These are phyloP conservation scores for Odontocolon sp. DNA, from an alignment of 2,888 invertebrate genomes.

Conservation along the genomic window DNA sequence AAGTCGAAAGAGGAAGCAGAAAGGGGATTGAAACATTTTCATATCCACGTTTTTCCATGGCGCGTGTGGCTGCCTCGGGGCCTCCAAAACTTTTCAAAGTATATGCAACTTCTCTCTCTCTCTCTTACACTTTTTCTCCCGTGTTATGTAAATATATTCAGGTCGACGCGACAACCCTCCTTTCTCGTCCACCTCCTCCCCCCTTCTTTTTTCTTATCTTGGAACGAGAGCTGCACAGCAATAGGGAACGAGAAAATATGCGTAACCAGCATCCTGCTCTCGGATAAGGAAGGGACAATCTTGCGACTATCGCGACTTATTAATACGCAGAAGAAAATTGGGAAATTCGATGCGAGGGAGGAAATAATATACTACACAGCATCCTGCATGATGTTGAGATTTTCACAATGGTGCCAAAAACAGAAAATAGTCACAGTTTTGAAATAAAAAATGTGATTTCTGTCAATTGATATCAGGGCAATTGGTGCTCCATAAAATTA, in stretches of 20 bases:
- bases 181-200: slow-evolving; percentile 42
- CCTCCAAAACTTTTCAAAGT: slow-evolving; percentile 56
- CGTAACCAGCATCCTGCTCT: slow-evolving; percentile 42
- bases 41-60: slow-evolving; percentile 62
- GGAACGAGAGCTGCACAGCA: slow-evolving; percentile 24
- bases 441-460: too few species aligned
- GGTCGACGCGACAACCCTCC: slow-evolving; percentile 54
- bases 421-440: too few species aligned
- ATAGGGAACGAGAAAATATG: slow-evolving; percentile 54
- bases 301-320: slow-evolving; percentile 30
- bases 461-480: too few species aligned
- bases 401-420: too few species aligned
- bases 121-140: slow-evolving; percentile 26
- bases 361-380: neutral
- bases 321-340: slow-evolving; percentile 31
- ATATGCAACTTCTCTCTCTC: slow-evolving; percentile 46
- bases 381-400: too few species aligned
- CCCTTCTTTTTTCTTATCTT: slow-evolving; percentile 39
- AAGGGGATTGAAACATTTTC: slow-evolving; percentile 54
- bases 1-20: slow-evolving; percentile 7
- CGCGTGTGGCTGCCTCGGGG: slow-evolving; percentile 40
- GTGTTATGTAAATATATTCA: slow-evolving; percentile 65
- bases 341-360: neutral
- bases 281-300: slow-evolving; percentile 47
- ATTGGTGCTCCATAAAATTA: too few species aligned